phyloP scores from a whole-genome alignment of 2,797 vertebrate genomes.

The Lacerta agilis region DNA sequence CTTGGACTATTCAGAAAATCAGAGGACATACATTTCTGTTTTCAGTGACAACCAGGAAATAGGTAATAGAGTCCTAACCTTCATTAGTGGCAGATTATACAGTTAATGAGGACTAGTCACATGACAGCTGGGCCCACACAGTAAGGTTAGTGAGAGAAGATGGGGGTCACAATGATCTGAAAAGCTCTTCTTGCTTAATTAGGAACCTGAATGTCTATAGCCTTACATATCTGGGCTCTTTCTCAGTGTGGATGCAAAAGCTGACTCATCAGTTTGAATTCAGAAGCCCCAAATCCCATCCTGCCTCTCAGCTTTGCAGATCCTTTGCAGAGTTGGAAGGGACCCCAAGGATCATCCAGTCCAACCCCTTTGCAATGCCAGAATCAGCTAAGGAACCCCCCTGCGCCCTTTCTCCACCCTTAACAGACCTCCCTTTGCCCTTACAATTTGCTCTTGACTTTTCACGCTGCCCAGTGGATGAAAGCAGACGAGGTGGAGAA shows the following conservation, averaged over 20 bases:
- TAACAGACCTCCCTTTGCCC: neutral
- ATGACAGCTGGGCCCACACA: neutral
- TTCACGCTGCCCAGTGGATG: conserved; percentile 84
- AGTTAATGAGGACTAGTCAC: neutral
- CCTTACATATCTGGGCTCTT: too few species aligned
- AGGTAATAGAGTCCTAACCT: neutral
- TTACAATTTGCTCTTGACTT: accelerated
- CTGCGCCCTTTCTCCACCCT: too few species aligned
- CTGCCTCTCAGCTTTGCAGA: neutral
- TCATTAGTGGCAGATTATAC: neutral
- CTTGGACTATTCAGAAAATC: neutral
- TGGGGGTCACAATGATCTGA: neutral
- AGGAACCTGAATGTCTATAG: too few species aligned
- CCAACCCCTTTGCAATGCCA: too few species aligned
- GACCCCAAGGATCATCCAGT: too few species aligned
- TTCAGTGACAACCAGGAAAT: neutral
- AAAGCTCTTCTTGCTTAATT: neutral
- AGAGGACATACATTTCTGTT: neutral
- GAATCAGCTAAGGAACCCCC: too few species aligned
- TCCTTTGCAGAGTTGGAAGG: too few species aligned
- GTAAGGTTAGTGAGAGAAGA: neutral
- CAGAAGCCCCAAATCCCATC: neutral
- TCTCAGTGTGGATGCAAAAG: neutral
- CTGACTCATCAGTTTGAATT: neutral
- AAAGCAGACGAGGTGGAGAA: conserved; percentile 89